Evolutionary conservation across 2,113 vertebrate genomes (phyloP).

Genomic region (Nannospalax galili): DNA sequence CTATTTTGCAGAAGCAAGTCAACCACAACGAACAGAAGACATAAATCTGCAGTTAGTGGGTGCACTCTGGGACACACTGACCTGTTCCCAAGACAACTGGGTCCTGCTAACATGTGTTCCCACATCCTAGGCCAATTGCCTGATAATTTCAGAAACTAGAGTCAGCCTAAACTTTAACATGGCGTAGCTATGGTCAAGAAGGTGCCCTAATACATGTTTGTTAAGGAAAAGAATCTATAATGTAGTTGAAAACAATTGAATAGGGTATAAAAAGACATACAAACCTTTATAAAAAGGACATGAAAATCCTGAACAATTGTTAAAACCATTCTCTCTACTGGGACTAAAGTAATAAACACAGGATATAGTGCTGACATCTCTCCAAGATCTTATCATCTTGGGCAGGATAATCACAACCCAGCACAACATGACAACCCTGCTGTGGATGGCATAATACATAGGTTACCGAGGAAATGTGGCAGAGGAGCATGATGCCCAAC

Average conservation of each 20-base stretch:
- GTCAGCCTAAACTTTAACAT: too few species aligned
- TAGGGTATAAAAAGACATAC: background rate
- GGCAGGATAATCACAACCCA: fast-evolving
- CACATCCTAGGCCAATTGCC: too few species aligned
- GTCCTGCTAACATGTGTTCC: too few species aligned
- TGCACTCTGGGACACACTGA: too few species aligned
- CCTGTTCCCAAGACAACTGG: too few species aligned
- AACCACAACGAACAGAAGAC: too few species aligned
- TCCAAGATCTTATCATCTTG: background rate
- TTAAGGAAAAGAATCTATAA: background rate
- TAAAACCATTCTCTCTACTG: background rate
- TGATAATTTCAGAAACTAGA: too few species aligned
- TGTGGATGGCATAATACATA: fast-evolving
- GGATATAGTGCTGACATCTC: background rate
- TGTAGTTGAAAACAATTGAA: background rate
- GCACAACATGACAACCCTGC: fast-evolving
- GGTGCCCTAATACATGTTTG: too few species aligned
- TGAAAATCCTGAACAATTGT: background rate
- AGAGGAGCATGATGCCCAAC: background rate
- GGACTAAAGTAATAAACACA: background rate
- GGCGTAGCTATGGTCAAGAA: too few species aligned
- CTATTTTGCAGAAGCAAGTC: too few species aligned
- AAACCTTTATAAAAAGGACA: background rate
- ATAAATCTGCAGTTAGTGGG: too few species aligned
- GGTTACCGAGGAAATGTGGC: fast-evolving